Base-by-base conservation (phyloP, 2,888 invertebrate genomes). In the Serripes groenlandicus region DNA sequence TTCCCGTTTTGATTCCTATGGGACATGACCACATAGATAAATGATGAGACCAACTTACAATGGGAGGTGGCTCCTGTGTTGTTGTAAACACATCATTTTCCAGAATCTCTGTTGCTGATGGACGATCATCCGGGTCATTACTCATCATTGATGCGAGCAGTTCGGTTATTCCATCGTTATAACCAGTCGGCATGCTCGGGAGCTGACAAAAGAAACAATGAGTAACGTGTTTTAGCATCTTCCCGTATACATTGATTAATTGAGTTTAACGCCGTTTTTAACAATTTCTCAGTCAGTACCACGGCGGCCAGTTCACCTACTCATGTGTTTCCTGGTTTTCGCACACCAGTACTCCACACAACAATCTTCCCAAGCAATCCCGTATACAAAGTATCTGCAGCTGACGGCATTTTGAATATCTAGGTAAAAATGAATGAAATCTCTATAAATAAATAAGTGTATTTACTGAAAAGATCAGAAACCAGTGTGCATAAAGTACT, bases 161-260 rank as follows among this genome's bases (percentile, higher is more conserved):
- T 4, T 75, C 64, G 1, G 54, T 74, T 4, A 83, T 62, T 3
- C 69, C 76, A 15, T 66, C 30, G 54, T 73, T 78, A 34, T 83
- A 83, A n/a, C 28, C 37, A 3, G 72, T 79, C 32, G 83, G 79
- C 83, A 83, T 79, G 15, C 75, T 56, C 28, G 83, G 83, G 11
- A 74, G 26, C 83, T 83, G 54, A n/a, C 35, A 1, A n/a, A 9
- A 18, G 42, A 18, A 42, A 42, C n/a, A n/a, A n/a, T n/a, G n/a
- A n/a, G n/a, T n/a, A n/a, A n/a, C n/a, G n/a, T n/a, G n/a, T n/a
- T n/a, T n/a, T n/a, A n/a, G n/a, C n/a, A n/a, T n/a, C n/a, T n/a
- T n/a, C n/a, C n/a, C n/a, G n/a, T n/a, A n/a, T n/a, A n/a, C n/a
- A n/a, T n/a, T n/a, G n/a, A n/a, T n/a, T n/a, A 11, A 54, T 18